Evolutionary conservation across 2,888 invertebrate species (phyloP), one percentile per base, ranked within the genome.

Genomic region (Pristionchus exspectatus): DNA sequence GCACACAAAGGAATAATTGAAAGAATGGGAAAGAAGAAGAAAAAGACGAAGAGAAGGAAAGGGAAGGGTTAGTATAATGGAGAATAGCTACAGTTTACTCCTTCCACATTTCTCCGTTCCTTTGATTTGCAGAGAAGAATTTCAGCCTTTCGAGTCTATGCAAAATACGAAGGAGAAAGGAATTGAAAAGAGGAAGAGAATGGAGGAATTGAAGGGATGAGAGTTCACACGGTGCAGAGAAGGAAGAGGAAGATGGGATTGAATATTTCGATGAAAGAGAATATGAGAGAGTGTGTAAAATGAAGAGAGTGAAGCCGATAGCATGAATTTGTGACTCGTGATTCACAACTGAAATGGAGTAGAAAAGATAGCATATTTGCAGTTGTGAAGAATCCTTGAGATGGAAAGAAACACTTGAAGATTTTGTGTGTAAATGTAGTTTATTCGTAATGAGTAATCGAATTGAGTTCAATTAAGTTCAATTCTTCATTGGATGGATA

Each of bases 121-220:
- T 24, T 77, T 44, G 74, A 77, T 30, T 77, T 77, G 33, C 24
- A 77, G 74, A 44, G 18, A 27, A 69, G 10, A n/a, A 38, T 44
- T 12, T 69, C 14, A 30, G 21, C 4, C 10, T n/a, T 63, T 21
- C 24, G 24, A 63, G n/a, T n/a, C 63, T 72, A 72, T 72, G 72
- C 72, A 72, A 72, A 72, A 72, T 16, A 72, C 72, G 30, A 33
- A 30, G 72, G 21, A 33, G 33, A 63, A 63, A 63, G 24, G 63
- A 72, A n/a, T 33, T 33, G 72, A 72, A 72, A n/a, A 72, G 33
- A 72, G 72, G 33, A 72, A 44, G 30, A 44, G 74, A 77, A 44
- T 77, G 44, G 74, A 44, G 18, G 21, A 44, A 77, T 24, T 77
- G 74, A 77, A 77, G 44, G 72, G 30, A 69, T 69, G 30, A 44